A percentile compares a stretch with the other conserved stretches of the same genome.
Conservation (phyloP, 53 echinoderm and acorn worm species). For the Echinarachnius parma region DNA sequence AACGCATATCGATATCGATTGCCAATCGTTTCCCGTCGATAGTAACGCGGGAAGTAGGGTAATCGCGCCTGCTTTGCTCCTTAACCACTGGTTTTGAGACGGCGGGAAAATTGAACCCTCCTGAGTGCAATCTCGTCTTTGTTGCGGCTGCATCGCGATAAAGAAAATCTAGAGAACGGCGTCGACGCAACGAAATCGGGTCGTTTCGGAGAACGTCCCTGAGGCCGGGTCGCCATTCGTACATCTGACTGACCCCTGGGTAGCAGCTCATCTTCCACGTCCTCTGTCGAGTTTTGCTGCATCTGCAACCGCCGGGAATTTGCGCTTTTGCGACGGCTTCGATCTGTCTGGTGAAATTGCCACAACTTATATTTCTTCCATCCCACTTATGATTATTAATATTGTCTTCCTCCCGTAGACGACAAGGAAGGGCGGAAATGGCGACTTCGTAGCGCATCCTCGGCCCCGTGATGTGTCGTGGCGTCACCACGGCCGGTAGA, state of each 20-base stretch:
- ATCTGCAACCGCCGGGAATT: not conserved
- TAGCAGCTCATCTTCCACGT: not conserved
- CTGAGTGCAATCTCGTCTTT: not conserved
- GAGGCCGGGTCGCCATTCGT: constrained; percentile 7
- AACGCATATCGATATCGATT: constrained; percentile 27
- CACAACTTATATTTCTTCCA: not conserved
- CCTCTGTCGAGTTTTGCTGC: not conserved
- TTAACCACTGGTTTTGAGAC: not conserved
- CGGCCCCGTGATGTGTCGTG: not conserved
- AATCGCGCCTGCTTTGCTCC: not conserved
- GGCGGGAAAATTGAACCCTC: too few species aligned
- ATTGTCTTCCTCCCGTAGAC: too few species aligned
- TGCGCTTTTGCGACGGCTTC: constrained; percentile 20
- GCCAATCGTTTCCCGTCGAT: constrained; percentile 1
- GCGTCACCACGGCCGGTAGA: not conserved
- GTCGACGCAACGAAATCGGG: constrained; percentile 20
- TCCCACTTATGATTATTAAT: not conserved
- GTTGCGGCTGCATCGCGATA: not conserved
- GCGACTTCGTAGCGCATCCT: constrained; percentile 22
- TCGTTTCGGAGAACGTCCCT: constrained; percentile 16
- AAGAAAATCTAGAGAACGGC: not conserved
- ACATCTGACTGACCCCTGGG: too few species aligned
- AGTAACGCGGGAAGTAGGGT: constrained; percentile 7
- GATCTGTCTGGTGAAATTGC: not conserved
- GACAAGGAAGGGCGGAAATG: not conserved